Base-by-base conservation (phyloP, 2,888 invertebrate species). In the Thalpophila matura region DNA sequence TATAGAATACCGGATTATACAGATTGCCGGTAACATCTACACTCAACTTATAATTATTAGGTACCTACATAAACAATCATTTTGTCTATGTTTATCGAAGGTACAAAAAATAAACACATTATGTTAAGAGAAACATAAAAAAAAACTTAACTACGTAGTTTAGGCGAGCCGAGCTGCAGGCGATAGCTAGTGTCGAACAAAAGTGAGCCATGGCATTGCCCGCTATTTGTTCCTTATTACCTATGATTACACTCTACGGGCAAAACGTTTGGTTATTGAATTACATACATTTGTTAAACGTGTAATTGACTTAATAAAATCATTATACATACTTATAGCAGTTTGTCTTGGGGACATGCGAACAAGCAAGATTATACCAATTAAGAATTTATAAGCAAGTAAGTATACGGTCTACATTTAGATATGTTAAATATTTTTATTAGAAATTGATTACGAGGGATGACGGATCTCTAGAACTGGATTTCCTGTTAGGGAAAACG, bases 301-400 rank as follows among this genome's bases (percentile, higher is more conserved):
- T 57, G 66, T 73, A 76, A 73, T 73, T 65, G 72, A 46, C 43
- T 57, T 76, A 64, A 72, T 76, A 46, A 71, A 76, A 76, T 40
- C 61, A 61, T 73, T 73, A 71, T 37, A 40, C 38, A 9, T 56
- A 50, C 18, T 37, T 49, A 46, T 12, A 31, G 35, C 14, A 38
- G 29, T 75, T 75, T 70, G 71, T 47, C 70, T 75, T 75, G 55
- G 46, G 49, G 55, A 70, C 51, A 75, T 47, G 22, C 49, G 5
- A 12, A 45, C 35, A 43, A 29, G 10, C 20, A 37, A 56, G 46
- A 57, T 66, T 65, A 50, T 37, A 65, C 16, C n/a, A 26, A 72
- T 66, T 56, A 29, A 33, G 27, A 63, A 12, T 27, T 16, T 6
- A n/a, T 45, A 40, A 27, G 38, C 31, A 49, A 29, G 18, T 26